phyloP scores from a whole-genome alignment of 2,888 invertebrate genomes.

The Phortica magna region DNA sequence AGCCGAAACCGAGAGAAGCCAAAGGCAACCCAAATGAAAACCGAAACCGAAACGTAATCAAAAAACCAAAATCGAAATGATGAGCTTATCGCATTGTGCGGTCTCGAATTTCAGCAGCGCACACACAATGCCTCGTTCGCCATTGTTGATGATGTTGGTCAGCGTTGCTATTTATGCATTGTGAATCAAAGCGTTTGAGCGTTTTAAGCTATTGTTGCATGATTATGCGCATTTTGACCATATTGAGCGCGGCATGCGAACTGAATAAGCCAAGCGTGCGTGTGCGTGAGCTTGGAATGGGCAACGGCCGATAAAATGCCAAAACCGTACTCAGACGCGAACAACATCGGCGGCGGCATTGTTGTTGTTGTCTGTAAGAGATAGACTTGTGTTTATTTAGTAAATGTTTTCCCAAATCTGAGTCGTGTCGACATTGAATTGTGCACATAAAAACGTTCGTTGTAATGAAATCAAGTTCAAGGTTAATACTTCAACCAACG shows the following conservation, averaged over 20 bases:
- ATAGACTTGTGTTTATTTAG: neutral
- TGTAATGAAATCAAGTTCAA: conserved; percentile 7
- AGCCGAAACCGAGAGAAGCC: neutral
- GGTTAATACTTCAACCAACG: neutral
- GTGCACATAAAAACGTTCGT: neutral
- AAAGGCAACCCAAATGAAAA: conserved; percentile 39
- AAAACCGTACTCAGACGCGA: too few relatives aligned
- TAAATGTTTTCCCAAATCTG: neutral
- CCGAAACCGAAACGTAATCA: too few relatives aligned
- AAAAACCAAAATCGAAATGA: conserved; percentile 38
- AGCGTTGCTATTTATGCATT: too few relatives aligned
- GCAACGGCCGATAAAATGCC: too few relatives aligned
- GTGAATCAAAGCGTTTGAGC: too few relatives aligned
- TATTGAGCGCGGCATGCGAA: too few relatives aligned
- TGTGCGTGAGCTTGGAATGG: too few relatives aligned
- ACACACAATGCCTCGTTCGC: neutral
- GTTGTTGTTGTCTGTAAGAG: too few relatives aligned
- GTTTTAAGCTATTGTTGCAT: too few relatives aligned
- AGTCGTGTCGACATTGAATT: neutral
- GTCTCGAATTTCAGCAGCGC: neutral
- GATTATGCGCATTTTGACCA: too few relatives aligned
- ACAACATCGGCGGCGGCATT: too few relatives aligned
- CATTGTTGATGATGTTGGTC: neutral
- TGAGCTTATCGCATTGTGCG: conserved; percentile 1
- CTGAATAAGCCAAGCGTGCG: too few relatives aligned